Percentiles rank a stretch among this genome's conserved stretches.
These are phyloP conservation scores for Horisme vitalbata DNA, from an alignment of 2,888 invertebrate species.

Conservation along the genomic window DNA sequence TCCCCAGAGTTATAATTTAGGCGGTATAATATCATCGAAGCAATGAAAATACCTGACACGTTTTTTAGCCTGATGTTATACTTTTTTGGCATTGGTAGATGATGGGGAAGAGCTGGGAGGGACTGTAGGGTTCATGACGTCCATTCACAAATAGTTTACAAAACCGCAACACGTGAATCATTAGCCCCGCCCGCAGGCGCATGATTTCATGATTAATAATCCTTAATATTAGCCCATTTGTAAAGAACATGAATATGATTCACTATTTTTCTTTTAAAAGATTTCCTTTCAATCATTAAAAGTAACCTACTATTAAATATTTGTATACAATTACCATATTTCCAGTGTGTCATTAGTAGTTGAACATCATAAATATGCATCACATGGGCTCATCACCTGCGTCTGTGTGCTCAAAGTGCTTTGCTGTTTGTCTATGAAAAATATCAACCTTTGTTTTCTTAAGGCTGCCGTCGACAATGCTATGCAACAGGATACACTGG, in stretches of 20 bases:
- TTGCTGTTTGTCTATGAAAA: slow-evolving; percentile 75
- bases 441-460: slow-evolving; percentile 72
- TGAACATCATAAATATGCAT: slow-evolving; percentile 79
- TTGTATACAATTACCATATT: slow-evolving; percentile 39
- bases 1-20: slow-evolving; percentile 59
- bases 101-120: slow-evolving; percentile 48
- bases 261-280: slow-evolving; percentile 8
- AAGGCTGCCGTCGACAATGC: slow-evolving; percentile 57
- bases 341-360: slow-evolving; percentile 67
- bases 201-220: slow-evolving; percentile 40
- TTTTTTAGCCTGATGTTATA: slow-evolving; percentile 51
- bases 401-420: slow-evolving; percentile 64
- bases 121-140: slow-evolving; percentile 46
- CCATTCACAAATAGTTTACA: slow-evolving; percentile 55
- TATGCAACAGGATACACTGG: no score
- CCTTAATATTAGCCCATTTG: slow-evolving; percentile 17
- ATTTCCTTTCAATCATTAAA: slow-evolving; percentile 14
- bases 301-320: neutral
- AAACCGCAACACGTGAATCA: slow-evolving; percentile 61
- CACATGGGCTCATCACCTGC: slow-evolving; percentile 65
- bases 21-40: slow-evolving; percentile 50
- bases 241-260: slow-evolving; percentile 22
- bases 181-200: slow-evolving; percentile 32
- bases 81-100: slow-evolving; percentile 57
- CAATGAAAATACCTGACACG: slow-evolving; percentile 48